phyloP scores from a whole-genome alignment of 2,797 vertebrate species.

The Etheostoma nigrum region DNA sequence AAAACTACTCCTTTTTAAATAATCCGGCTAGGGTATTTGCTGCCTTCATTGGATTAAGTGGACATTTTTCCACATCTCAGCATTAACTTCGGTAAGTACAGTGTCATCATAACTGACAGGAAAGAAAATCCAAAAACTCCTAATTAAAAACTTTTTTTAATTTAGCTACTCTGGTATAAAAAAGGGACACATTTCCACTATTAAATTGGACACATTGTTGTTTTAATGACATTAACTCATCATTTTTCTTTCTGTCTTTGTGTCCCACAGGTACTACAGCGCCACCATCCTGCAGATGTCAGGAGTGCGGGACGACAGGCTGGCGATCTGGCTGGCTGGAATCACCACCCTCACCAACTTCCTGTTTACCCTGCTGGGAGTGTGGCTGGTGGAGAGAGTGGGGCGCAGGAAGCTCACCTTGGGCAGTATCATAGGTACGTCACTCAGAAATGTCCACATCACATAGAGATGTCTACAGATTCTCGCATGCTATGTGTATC shows the following conservation, averaged over 20 bases:
- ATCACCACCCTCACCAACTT: constrained; percentile 96
- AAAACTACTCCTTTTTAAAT: background rate
- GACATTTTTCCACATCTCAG: background rate
- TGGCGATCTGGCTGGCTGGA: constrained; percentile 96
- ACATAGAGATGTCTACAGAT: background rate
- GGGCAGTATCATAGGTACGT: constrained; percentile 91
- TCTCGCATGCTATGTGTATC: background rate
- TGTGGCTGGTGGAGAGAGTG: constrained; percentile 97
- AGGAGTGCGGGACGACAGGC: constrained; percentile 92
- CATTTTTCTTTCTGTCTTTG: background rate
- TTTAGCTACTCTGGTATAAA: background rate
- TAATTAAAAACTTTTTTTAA: background rate
- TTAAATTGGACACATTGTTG: background rate
- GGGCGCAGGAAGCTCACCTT: constrained; percentile 95
- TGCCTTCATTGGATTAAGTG: background rate
- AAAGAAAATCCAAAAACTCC: background rate
- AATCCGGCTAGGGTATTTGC: background rate
- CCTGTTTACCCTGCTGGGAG: constrained; percentile 94
- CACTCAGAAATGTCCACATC: background rate
- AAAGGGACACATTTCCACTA: no score
- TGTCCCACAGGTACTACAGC: constrained; percentile 93
- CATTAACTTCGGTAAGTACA: no score
- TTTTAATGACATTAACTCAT: background rate
- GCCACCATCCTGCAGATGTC: constrained; percentile 99
- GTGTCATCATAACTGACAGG: background rate